Base-by-base conservation (phyloP, 2,797 vertebrate genomes). In the Rhynchotus rufescens region DNA sequence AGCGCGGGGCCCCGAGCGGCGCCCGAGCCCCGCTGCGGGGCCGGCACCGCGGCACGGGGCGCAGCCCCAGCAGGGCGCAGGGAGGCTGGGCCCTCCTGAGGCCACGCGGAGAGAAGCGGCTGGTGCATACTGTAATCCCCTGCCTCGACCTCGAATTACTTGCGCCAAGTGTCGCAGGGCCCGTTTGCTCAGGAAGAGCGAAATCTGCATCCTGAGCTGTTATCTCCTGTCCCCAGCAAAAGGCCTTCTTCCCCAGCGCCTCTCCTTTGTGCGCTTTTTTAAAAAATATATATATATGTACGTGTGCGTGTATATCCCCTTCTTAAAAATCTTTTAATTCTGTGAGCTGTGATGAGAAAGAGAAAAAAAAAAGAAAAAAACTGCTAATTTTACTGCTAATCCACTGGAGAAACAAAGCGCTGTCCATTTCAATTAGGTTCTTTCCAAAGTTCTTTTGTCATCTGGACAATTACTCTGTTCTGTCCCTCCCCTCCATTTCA, bases 41-140 rank as follows among this genome's bases (percentile, higher is more conserved):
- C 15, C 64, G 38, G n/a, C 40, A 2, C 66, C 10, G 1, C 52
- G 40, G 5, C 15, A 4, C 32, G 6, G 6, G 52, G 23, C 52
- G 36, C 36, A 36, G 36, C 36, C 36, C 36, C 36, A 9, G 36
- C 36, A 36, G 62, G 32, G 14, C 28, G 25, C 34, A 10, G 4
- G 40, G 67, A 47, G 36, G 47, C 17, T 0, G 25, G 79, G 3
- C n/a, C 6, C 19, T 23, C 49, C 45, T 15, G 22, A 4, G n/a
- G 60, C 12, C 21, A 3, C 0, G 2, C 6, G 61, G 6, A 73
- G 22, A 47, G 67, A 5, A 32, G 15, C 1, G 0, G 16, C 17
- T 36, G n/a, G 1, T 8, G 47, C 23, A 11, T 10, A 14, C 2
- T 56, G 23, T 6, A 4, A 9, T 62, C 36, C 26, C 0, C 0